These are phyloP conservation scores for Tarsius wallacei DNA, from an alignment of 2,797 vertebrate genomes.

Conservation along the genomic window DNA sequence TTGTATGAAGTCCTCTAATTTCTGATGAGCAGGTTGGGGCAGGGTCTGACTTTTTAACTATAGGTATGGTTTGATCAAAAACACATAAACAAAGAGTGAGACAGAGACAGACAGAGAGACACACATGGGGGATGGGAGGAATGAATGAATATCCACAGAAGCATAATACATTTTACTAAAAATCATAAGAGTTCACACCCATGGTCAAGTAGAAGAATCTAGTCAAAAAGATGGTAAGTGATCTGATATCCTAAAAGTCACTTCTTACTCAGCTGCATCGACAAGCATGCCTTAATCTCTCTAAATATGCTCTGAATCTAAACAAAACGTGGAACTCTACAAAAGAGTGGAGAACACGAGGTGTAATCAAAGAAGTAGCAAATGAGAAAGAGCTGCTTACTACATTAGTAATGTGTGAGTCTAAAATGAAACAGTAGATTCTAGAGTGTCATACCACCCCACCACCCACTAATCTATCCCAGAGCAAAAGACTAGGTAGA, in stretches of 20 bases:
- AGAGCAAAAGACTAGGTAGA: neutral
- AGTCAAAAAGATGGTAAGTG: neutral
- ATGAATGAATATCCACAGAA: neutral
- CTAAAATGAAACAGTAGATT: neutral
- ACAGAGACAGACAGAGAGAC: neutral
- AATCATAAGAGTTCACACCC: neutral
- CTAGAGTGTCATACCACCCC: neutral
- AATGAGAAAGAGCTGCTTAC: neutral
- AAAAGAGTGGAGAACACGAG: neutral
- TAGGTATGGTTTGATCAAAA: neutral
- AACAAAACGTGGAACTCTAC: neutral
- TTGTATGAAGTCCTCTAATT: neutral
- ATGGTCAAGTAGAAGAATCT: neutral
- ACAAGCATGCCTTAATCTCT: constrained; percentile 37
- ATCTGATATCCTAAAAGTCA: neutral
- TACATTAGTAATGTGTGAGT: neutral
- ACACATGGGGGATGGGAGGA: neutral
- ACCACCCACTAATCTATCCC: neutral
- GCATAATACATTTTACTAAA: constrained; percentile 18
- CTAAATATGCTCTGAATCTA: neutral
- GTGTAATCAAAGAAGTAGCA: neutral
- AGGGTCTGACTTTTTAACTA: neutral
- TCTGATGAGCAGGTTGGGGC: neutral
- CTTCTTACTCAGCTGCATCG: neutral
- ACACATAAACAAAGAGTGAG: neutral